Conservation (phyloP, 1,140 invertebrate genomes). For the Drosophila tropicalis region DNA sequence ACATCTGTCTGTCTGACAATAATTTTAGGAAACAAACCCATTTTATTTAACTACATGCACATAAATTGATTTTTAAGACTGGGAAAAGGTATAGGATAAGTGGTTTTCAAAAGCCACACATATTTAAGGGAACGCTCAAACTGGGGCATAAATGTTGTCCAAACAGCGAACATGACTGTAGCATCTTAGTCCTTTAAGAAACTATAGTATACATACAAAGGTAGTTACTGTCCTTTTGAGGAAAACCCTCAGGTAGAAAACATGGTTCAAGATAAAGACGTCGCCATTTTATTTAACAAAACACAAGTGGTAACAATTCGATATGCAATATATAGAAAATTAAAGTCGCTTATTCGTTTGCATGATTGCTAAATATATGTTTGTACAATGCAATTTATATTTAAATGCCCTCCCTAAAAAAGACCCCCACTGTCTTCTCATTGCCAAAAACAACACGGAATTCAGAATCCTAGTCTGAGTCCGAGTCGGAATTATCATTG, state of each 20-base stretch:
- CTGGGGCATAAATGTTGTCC: no score
- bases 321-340: constrained; percentile 36
- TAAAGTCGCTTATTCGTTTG: constrained; percentile 26
- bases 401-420: constrained; percentile 22
- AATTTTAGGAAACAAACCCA: no score
- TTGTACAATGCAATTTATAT: constrained; percentile 34
- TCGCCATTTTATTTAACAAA: constrained; percentile 73
- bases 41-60: no score
- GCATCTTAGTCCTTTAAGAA: not conserved
- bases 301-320: constrained; percentile 53
- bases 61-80: no score
- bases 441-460: not conserved
- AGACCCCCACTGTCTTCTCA: not conserved
- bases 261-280: constrained; percentile 36
- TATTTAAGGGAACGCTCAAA: no score
- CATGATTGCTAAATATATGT: constrained; percentile 48
- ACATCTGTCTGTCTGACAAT: no score
- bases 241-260: constrained; percentile 35
- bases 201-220: not conserved
- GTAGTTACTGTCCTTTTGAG: not conserved
- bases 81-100: no score
- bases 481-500: constrained; percentile 51
- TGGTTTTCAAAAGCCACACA: no score
- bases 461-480: constrained; percentile 57
- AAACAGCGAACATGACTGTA: not conserved